These are phyloP conservation scores for Diplosoma virens DNA, from an alignment of 23 tunicate species.

Conservation along the genomic window DNA sequence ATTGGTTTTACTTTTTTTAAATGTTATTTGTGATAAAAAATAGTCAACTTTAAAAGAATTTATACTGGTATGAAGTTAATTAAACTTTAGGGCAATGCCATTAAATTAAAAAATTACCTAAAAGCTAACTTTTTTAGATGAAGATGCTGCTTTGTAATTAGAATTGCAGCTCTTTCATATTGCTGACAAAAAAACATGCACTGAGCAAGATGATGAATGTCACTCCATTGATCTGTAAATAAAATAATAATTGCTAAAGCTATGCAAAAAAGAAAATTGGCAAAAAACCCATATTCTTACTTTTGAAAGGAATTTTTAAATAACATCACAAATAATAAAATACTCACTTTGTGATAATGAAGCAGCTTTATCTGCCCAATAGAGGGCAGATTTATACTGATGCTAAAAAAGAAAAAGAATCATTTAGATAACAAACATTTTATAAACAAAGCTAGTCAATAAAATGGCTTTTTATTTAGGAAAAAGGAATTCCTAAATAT, in stretches of 20 bases:
- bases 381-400: slow-evolving; percentile 72
- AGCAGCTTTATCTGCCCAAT: slow-evolving; percentile 96
- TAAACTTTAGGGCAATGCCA: too few species aligned
- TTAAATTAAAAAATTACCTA: too few species aligned
- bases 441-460: not conserved
- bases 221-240: slow-evolving; percentile 45
- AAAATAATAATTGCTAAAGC: not conserved
- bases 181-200: slow-evolving; percentile 69
- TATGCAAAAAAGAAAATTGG: not conserved
- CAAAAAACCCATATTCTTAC: not conserved
- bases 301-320: not conserved
- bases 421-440: not conserved
- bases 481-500: not conserved
- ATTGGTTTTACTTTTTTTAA: not conserved
- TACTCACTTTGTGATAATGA: slow-evolving; percentile 80
- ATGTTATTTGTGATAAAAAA: too few species aligned
- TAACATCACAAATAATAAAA: not conserved
- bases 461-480: too few species aligned
- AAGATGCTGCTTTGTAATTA: slow-evolving; percentile 44
- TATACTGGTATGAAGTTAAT: too few species aligned
- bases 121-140: slow-evolving; percentile 63
- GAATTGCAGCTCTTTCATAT: slow-evolving; percentile 82
- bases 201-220: slow-evolving; percentile 69
- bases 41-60: too few species aligned
- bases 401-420: slow-evolving; percentile 36